Conservation (phyloP, 2,888 invertebrate genomes). For the Plusia festucae region DNA sequence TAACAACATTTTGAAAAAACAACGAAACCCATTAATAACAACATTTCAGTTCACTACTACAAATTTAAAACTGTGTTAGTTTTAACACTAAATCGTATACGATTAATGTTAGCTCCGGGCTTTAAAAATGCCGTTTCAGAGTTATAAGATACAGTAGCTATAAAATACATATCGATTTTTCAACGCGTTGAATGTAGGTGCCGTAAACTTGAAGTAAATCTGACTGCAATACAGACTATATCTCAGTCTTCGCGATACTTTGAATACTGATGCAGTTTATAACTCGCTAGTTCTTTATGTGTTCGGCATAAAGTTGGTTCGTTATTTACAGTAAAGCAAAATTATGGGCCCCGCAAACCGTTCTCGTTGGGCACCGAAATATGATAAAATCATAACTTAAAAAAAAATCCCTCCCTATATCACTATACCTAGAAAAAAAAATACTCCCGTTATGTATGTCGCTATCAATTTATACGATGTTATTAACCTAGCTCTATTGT, state of each 20-base stretch:
- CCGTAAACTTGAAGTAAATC: conserved; percentile 45
- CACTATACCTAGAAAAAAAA: conserved; percentile 8
- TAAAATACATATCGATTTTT: conserved; percentile 53
- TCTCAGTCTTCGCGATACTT: conserved; percentile 9
- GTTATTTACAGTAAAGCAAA: neutral
- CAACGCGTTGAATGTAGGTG: conserved; percentile 37
- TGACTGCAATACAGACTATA: conserved; percentile 12
- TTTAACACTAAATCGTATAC: conserved; percentile 25
- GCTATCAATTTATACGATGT: conserved; percentile 39
- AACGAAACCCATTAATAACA: neutral
- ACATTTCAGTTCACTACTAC: conserved; percentile 9
- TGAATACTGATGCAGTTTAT: conserved; percentile 15
- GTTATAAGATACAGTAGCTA: conserved; percentile 50
- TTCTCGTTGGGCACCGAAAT: neutral
- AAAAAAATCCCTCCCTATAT: conserved; percentile 19
- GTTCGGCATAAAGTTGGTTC: neutral
- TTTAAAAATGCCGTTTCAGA: conserved; percentile 45
- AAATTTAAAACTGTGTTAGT: conserved; percentile 26
- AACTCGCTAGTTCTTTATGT: neutral
- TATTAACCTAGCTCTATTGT: conserved; percentile 44
- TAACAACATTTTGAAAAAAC: neutral
- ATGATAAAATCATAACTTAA: neutral
- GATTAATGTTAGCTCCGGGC: conserved; percentile 36
- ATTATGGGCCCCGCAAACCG: too few species aligned
- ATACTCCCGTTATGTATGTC: conserved; percentile 15